Evolutionary conservation across 2,888 invertebrate species (phyloP).

Genomic region (Phyto melanocephala): DNA sequence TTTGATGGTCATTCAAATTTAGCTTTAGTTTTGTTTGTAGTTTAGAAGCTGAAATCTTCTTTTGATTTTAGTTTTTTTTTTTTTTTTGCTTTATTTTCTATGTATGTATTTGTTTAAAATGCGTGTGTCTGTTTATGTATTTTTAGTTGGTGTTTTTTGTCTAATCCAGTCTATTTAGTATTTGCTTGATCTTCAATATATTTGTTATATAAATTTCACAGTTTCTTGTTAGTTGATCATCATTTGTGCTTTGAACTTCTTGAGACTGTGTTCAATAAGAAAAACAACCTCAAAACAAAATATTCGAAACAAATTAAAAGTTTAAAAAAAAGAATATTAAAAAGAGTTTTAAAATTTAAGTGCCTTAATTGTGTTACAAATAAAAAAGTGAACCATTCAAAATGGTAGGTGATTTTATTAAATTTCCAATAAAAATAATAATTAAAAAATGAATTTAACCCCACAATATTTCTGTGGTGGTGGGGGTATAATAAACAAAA

Average conservation of each 20-base stretch:
- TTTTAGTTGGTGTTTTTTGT: slow-evolving; percentile 28
- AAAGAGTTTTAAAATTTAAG: slow-evolving; percentile 1
- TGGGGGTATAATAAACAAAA: too few relatives aligned
- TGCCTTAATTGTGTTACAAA: too few relatives aligned
- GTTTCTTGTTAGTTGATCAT: slow-evolving; percentile 76
- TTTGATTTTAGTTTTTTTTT: not conserved
- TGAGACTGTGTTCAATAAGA: slow-evolving; percentile 67
- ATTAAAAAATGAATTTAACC: too few relatives aligned
- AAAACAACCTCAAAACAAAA: slow-evolving; percentile 36
- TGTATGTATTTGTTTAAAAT: not conserved
- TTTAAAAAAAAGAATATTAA: slow-evolving; percentile 34
- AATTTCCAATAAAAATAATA: too few relatives aligned
- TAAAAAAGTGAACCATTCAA: slow-evolving; percentile 49
- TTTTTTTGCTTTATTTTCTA: not conserved
- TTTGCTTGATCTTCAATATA: slow-evolving; percentile 45
- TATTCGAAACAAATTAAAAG: slow-evolving; percentile 53
- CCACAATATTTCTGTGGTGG: too few relatives aligned
- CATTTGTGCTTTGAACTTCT: slow-evolving; percentile 78
- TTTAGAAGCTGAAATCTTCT: slow-evolving; percentile 29
- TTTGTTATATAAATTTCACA: slow-evolving; percentile 75
- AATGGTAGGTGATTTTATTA: slow-evolving; percentile 64
- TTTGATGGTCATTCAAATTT: slow-evolving; percentile 50
- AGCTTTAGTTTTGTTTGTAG: not conserved
- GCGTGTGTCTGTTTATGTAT: not conserved
- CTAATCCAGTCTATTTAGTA: slow-evolving; percentile 32